Percentiles rank a stretch among this genome's conserved stretches.
Evolutionary conservation across 2,113 vertebrate genomes (phyloP).

Genomic region (Chinchilla lanigera): DNA sequence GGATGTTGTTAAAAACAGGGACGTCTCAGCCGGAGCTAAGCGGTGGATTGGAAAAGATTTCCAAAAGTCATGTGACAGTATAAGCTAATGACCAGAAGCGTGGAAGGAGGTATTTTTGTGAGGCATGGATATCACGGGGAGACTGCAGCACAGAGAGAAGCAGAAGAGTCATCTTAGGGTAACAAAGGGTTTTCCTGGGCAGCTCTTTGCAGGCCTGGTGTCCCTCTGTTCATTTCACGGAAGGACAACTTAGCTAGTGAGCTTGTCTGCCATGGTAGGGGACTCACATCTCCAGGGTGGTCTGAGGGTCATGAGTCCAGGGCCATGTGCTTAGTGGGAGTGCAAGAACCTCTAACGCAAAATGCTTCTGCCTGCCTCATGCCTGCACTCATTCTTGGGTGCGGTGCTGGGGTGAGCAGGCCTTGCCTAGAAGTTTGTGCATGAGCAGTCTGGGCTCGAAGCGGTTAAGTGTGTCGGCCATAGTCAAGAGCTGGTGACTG

Average conservation of each 20-base stretch:
- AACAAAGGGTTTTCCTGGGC: not conserved
- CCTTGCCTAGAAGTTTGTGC: not conserved
- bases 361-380: too few relatives aligned
- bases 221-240: not conserved
- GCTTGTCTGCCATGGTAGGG: not conserved
- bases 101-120: too few relatives aligned
- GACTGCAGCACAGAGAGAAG: not conserved
- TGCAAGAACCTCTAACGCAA: not conserved
- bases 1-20: not conserved
- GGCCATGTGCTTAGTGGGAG: not conserved
- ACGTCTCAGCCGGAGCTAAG: not conserved
- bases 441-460: not conserved
- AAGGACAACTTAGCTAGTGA: not conserved
- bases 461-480: not conserved
- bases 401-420: not conserved
- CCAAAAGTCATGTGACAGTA: not conserved
- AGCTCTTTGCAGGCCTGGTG: not conserved
- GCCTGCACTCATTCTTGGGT: too few relatives aligned
- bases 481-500: not conserved
- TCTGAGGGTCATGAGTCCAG: not conserved
- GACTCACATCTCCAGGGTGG: not conserved
- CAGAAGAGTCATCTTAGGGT: not conserved
- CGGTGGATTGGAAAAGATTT: not conserved
- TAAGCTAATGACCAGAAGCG: not conserved
- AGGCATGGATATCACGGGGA: not conserved